These are phyloP conservation scores for Idris sp. DNA, from an alignment of 1,140 invertebrate genomes.

Conservation along the genomic window DNA sequence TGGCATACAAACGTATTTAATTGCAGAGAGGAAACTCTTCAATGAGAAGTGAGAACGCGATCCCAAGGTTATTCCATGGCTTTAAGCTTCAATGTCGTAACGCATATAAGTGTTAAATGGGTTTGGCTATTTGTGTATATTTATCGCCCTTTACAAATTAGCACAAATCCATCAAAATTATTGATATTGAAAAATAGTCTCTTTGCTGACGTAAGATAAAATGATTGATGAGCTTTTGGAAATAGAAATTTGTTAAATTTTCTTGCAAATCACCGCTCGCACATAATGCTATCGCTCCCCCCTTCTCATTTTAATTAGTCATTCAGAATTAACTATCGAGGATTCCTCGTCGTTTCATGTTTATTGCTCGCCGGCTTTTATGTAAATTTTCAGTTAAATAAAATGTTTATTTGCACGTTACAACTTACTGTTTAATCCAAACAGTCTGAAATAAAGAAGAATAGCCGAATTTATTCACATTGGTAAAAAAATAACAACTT, in stretches of 20 bases:
- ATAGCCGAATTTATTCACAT: too few relatives aligned
- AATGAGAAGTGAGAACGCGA: slow-evolving; percentile 43
- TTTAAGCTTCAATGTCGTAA: slow-evolving; percentile 60
- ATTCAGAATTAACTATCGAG: too few relatives aligned
- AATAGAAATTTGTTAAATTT: too few relatives aligned
- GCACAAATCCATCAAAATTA: slow-evolving; percentile 19
- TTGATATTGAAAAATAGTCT: slow-evolving; percentile 26
- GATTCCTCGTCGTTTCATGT: neutral
- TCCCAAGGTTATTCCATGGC: slow-evolving; percentile 46
- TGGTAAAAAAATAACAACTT: too few relatives aligned
- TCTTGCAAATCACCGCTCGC: too few relatives aligned
- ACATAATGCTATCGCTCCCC: too few relatives aligned
- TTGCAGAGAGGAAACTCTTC: slow-evolving; percentile 53
- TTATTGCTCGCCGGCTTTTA: slow-evolving; percentile 1
- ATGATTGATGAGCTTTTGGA: too few relatives aligned
- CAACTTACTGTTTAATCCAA: too few relatives aligned
- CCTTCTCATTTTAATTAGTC: too few relatives aligned
- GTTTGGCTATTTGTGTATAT: slow-evolving; percentile 59
- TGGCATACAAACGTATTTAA: slow-evolving; percentile 41
- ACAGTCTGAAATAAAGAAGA: too few relatives aligned
- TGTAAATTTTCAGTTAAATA: neutral
- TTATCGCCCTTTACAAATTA: slow-evolving; percentile 33
- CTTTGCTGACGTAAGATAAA: too few relatives aligned
- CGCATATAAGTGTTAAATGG: slow-evolving; percentile 51
- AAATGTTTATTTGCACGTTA: neutral